Percentiles rank a stretch among this genome's conserved stretches.
These are phyloP conservation scores for Eubasilissa regina DNA, from an alignment of 1,140 invertebrate genomes.

Conservation along the genomic window DNA sequence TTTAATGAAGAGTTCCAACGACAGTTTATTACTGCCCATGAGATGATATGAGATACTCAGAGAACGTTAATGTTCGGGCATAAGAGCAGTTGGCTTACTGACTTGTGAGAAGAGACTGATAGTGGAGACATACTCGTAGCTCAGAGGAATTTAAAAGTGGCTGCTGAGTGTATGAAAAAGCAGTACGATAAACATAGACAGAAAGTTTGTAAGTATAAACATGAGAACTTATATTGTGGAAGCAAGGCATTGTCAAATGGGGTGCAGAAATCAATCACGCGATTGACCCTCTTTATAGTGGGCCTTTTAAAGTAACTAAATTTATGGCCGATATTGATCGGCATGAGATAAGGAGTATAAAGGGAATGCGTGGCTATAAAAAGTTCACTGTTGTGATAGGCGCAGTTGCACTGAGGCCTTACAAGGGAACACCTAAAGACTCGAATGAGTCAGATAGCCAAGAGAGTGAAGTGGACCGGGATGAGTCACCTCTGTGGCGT, in stretches of 20 bases:
- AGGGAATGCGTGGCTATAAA: conserved; percentile 9
- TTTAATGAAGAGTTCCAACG: too few species aligned
- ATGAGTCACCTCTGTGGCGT: too few species aligned
- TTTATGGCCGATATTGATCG: neutral
- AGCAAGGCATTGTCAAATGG: neutral
- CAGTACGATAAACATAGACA: conserved; percentile 6
- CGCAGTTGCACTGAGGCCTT: neutral
- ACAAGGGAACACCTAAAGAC: conserved; percentile 6
- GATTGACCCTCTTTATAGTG: neutral
- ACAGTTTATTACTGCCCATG: too few species aligned
- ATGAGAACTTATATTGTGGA: conserved; percentile 7
- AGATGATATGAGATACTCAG: too few species aligned
- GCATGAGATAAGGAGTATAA: neutral
- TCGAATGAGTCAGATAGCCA: neutral
- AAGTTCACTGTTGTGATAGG: neutral
- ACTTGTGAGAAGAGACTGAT: neutral
- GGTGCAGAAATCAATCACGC: neutral
- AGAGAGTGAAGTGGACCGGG: conserved; percentile 5
- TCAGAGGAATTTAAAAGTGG: neutral
- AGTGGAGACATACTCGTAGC: neutral
- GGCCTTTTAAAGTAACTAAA: neutral
- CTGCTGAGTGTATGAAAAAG: neutral
- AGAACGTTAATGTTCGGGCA: conserved; percentile 15
- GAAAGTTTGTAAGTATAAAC: neutral
- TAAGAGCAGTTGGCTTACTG: neutral